Conservation (phyloP, 2,113 vertebrate species). For the Pleuronectes platessa region DNA sequence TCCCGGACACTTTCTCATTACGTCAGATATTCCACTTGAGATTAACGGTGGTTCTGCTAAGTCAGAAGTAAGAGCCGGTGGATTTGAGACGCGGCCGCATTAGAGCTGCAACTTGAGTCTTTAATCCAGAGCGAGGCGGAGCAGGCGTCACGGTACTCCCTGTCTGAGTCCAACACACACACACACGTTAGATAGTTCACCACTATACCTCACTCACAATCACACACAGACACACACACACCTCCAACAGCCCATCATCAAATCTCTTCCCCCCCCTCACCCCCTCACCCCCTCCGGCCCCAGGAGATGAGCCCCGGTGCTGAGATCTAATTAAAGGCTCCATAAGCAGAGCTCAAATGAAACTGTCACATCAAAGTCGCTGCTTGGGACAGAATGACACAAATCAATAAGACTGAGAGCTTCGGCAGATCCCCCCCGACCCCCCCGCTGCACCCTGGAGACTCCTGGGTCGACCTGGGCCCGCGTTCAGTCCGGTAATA, state of each 20-base stretch:
- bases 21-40: slow-evolving; percentile 44
- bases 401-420: slow-evolving; percentile 67
- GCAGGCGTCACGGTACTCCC: slow-evolving; percentile 34
- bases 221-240: slow-evolving; percentile 5
- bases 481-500: slow-evolving; percentile 12
- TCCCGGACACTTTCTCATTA: slow-evolving; percentile 32
- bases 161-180: slow-evolving; percentile 29
- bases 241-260: slow-evolving; percentile 37
- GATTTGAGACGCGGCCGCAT: slow-evolving; percentile 50
- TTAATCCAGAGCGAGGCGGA: slow-evolving; percentile 54
- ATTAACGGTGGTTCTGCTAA: slow-evolving; percentile 50
- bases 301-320: slow-evolving; percentile 54
- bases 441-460: slow-evolving; percentile 24
- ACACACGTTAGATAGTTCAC: neutral
- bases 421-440: slow-evolving; percentile 10
- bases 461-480: slow-evolving; percentile 22
- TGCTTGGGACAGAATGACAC: slow-evolving; percentile 61
- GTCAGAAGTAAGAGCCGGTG: slow-evolving; percentile 44
- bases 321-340: slow-evolving; percentile 72
- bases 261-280: slow-evolving; percentile 30
- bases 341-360: slow-evolving; percentile 65
- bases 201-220: neutral
- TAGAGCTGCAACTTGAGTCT: slow-evolving; percentile 53
- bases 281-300: slow-evolving; percentile 55
- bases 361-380: slow-evolving; percentile 70